A percentile compares a stretch with the other conserved stretches of the same genome.
Conservation (phyloP, 2,797 vertebrate genomes). For the Propithecus deckenii region DNA sequence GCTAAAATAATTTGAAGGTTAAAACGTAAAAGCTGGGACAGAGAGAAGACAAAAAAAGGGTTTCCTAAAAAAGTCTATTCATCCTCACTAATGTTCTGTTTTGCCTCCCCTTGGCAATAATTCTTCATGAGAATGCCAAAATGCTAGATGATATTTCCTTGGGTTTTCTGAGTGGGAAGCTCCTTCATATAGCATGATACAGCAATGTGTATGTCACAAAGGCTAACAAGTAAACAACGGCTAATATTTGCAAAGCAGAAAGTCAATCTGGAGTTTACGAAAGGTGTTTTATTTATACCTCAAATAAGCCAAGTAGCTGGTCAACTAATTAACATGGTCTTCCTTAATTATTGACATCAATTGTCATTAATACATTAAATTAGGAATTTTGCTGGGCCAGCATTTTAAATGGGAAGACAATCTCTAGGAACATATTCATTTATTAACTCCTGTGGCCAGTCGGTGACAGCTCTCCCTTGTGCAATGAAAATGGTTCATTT, state of each 20-base stretch:
- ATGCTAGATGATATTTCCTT: constrained; percentile 15
- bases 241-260: not conserved
- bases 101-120: constrained; percentile 32
- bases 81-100: constrained; percentile 37
- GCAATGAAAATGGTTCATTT: not conserved
- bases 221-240: not conserved
- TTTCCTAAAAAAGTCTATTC: constrained; percentile 52
- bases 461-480: not conserved
- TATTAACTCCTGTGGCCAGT: not conserved
- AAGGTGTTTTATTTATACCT: constrained; percentile 5
- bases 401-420: not conserved
- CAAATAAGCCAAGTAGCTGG: not conserved
- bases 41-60: not conserved
- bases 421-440: not conserved
- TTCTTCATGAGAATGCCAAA: constrained; percentile 31
- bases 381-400: not conserved
- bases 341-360: not conserved
- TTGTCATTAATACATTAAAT: not conserved
- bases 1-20: constrained; percentile 51
- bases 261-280: not conserved
- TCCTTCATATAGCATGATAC: not conserved
- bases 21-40: constrained; percentile 13
- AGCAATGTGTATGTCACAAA: not conserved
- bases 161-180: constrained; percentile 1
- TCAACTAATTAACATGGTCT: constrained; percentile 7